Conservation (phyloP, 2,797 vertebrate genomes). For the Lates japonicus region DNA sequence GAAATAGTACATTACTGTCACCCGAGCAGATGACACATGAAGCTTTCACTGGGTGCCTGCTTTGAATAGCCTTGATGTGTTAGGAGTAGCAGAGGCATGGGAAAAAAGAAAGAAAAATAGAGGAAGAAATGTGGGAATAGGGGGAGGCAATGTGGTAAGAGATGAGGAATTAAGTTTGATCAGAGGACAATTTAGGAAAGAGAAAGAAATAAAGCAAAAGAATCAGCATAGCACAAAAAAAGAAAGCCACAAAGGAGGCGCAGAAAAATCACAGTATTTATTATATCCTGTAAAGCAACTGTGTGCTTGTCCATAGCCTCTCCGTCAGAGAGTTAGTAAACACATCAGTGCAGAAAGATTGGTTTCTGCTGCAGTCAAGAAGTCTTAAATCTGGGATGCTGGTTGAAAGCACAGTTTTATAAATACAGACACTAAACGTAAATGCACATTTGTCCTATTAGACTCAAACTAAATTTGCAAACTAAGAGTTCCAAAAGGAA, state of each 20-base stretch:
- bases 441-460: slow-evolving; percentile 16
- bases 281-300: slow-evolving; percentile 10
- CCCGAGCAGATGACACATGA: slow-evolving; percentile 83
- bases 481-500: slow-evolving; percentile 9
- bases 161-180: slow-evolving; percentile 46
- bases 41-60: slow-evolving; percentile 64
- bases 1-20: slow-evolving; percentile 86
- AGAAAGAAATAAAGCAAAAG: slow-evolving; percentile 8
- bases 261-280: slow-evolving; percentile 8
- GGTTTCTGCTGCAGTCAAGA: slow-evolving; percentile 25
- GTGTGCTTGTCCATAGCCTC: slow-evolving; percentile 5
- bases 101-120: slow-evolving; percentile 1
- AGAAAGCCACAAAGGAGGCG: slow-evolving; percentile 19
- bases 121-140: slow-evolving; percentile 28
- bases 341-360: slow-evolving; percentile 3
- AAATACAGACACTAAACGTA: slow-evolving; percentile 13
- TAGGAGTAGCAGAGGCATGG: slow-evolving; percentile 30
- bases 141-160: slow-evolving; percentile 8
- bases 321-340: slow-evolving; percentile 19
- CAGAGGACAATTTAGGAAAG: slow-evolving; percentile 26
- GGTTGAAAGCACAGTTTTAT: slow-evolving; percentile 21
- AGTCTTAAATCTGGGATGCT: slow-evolving; percentile 21
- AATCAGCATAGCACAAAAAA: slow-evolving; percentile 17
- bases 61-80: slow-evolving; percentile 72
- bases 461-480: slow-evolving; percentile 10